Conservation (phyloP, 2,888 invertebrate genomes). For the Pammene fasciana region DNA sequence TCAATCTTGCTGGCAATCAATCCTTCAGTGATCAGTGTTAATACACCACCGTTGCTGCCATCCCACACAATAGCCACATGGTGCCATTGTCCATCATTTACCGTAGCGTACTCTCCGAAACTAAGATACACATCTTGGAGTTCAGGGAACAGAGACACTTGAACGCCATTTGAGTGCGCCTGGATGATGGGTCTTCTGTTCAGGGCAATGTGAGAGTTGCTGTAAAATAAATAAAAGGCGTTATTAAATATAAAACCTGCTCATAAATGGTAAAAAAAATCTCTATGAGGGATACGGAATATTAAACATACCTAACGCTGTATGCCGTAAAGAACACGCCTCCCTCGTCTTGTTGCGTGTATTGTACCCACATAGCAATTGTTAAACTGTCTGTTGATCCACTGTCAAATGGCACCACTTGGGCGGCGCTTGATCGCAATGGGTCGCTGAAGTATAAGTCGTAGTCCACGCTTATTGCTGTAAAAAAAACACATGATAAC, state of each 20-base stretch:
- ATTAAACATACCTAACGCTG: conserved; percentile 87
- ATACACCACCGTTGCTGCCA: conserved; percentile 91
- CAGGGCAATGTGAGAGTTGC: conserved; percentile 90
- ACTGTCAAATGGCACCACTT: conserved; percentile 95
- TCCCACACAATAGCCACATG: conserved; percentile 98
- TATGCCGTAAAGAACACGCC: conserved; percentile 97
- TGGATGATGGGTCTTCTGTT: conserved; percentile 92
- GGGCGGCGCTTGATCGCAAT: conserved; percentile 94
- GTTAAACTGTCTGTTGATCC: conserved; percentile 91
- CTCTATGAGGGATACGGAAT: neutral
- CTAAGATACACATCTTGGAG: conserved; percentile 94
- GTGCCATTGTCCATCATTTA: conserved; percentile 98
- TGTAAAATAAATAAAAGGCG: conserved; percentile 60
- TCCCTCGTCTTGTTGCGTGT: conserved; percentile 94
- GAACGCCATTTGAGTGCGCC: conserved; percentile 96
- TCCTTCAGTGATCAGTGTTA: conserved; percentile 97
- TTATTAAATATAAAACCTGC: neutral
- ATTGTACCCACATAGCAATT: conserved; percentile 98
- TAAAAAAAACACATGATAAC: conserved; percentile 54
- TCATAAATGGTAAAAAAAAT: neutral
- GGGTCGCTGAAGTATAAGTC: conserved; percentile 97
- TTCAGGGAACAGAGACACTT: conserved; percentile 94
- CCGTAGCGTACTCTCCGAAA: conserved; percentile 95
- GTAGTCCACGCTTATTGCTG: conserved; percentile 99
- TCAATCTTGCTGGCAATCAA: conserved; percentile 96